Evolutionary conservation across 2,888 invertebrate genomes (phyloP).

Genomic region (Achlya flavicornis): DNA sequence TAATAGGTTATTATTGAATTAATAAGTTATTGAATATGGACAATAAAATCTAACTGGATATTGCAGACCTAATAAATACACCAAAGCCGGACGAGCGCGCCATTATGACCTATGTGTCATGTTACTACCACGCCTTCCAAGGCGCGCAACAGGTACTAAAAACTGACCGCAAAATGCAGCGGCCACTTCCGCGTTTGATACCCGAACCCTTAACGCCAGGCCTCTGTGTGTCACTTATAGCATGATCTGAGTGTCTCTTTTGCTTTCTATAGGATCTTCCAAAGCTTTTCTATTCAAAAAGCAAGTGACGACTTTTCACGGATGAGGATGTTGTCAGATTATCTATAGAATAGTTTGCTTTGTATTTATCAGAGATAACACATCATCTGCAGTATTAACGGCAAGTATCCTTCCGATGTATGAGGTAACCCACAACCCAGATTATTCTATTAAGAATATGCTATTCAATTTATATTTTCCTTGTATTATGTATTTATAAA

Average conservation of each 20-base stretch:
- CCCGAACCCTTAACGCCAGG: conserved; percentile 73
- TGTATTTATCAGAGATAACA: conserved; percentile 9
- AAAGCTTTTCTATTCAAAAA: conserved; percentile 24
- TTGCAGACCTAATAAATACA: conserved; percentile 99
- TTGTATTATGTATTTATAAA: not conserved
- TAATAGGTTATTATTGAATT: conserved; percentile 10
- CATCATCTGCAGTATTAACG: conserved; percentile 7
- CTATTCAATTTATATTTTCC: not conserved
- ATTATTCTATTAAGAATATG: not conserved
- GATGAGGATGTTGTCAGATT: not conserved
- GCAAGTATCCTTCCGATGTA: not conserved
- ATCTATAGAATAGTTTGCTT: conserved; percentile 8
- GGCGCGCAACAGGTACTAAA: conserved; percentile 97
- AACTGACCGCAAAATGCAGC: conserved; percentile 56
- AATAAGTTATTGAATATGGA: conserved; percentile 16
- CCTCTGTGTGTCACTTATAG: conserved; percentile 81
- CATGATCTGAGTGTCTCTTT: conserved; percentile 66
- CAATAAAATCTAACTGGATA: conserved; percentile 56
- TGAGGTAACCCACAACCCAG: not conserved
- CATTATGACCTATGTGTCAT: conserved; percentile 99
- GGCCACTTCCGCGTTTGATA: conserved; percentile 57
- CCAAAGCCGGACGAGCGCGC: conserved; percentile 99
- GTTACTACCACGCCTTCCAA: conserved; percentile 99
- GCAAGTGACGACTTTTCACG: not conserved
- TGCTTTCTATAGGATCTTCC: conserved; percentile 36